Evolutionary conservation across 2,113 vertebrate genomes (phyloP), one percentile per base, ranked within the genome.

Genomic region (Speoplatyrhinus poulsoni): DNA sequence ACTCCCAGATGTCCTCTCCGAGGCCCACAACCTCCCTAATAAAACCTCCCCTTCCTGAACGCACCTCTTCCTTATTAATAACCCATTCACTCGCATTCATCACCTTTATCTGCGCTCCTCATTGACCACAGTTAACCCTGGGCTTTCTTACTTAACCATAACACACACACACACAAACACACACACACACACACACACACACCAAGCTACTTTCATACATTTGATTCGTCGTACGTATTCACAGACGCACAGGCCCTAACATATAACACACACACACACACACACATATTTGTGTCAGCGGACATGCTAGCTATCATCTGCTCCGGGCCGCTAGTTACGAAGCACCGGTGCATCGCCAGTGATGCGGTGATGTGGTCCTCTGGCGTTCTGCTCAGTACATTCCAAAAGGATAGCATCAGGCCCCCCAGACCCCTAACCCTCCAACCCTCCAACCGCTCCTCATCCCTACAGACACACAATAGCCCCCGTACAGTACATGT

Each of bases 61-160:
- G 6, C 56, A 5, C 56, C 56, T 32, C 19, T 12, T 73, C 70
- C 13, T 33, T 9, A n/a, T 7, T 50, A 69, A 59, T 60, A 67
- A 69, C 70, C 70, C 62, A 46, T 73, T 69, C 72, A 53, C 76
- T 85, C 79, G 77, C 26, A 26, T 26, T 86, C 85, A 82, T 88
- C 65, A 69, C 70, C 60, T 77, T 63, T 41, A 7, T 32, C 68
- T 77, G 62, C 5, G 11, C 79, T 71, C 77, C 26, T 86, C 52
- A 3, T 52, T 67, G 69, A 60, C 26, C 72, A 64, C 69, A 72
- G 72, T 61, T 68, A 46, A 60, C 54, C 53, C 54, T 60, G 32
- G 69, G 52, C 57, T 33, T 13, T 33, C 57, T 33, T 12, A 59
- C 57, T 6, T n/a, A 15, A 71, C 13, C 49, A 52, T 11, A 15